Base-by-base conservation (phyloP, 2,888 invertebrate genomes). In the Sphinx pinastri region DNA sequence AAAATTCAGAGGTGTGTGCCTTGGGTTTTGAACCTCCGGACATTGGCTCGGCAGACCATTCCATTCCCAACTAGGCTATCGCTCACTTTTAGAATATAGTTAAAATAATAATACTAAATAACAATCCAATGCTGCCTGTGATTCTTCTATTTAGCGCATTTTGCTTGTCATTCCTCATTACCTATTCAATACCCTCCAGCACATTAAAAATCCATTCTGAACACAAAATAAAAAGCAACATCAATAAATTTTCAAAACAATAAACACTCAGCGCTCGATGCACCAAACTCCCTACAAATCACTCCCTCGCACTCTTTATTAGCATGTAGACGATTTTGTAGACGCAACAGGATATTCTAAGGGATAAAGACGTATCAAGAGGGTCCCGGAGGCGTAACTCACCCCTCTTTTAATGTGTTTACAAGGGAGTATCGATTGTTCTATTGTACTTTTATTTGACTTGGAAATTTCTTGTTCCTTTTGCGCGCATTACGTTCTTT, bases 361-460 rank as follows among this genome's bases (percentile, higher is more conserved):
- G 88, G 91, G 88, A 91, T 90, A 82, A 85, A 88, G 88, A 88
- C 81, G 87, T 86, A 88, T 87, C 84, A 83, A 85, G 78, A 80
- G 86, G 88, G 85, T 84, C 83, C 83, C 77, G 76, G 77, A 72
- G 75, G 79, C 78, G 72, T 71, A 73, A 68, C 74, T 75, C 70
- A 74, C 83, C 86, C 90, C 90, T 89, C 90, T 86, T 88, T 88
- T 93, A 93, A 94, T 93, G 93, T 94, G 93, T 93, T 94, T 93
- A 94, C 93, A 93, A 90, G 89, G 86, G 87, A 90, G 90, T 93
- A 93, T 93, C 92, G 93, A 94, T 93, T 93, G 92, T 93, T 88
- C 87, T 84, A 89, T 90, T 91, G 90, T 90, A 70, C 85, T 90
- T 91, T 90, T 93, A 92, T 94, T 93, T 93, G 91, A 92, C 90